phyloP scores from a whole-genome alignment of 2,797 vertebrate genomes.

The Lepilemur septentrionalis region DNA sequence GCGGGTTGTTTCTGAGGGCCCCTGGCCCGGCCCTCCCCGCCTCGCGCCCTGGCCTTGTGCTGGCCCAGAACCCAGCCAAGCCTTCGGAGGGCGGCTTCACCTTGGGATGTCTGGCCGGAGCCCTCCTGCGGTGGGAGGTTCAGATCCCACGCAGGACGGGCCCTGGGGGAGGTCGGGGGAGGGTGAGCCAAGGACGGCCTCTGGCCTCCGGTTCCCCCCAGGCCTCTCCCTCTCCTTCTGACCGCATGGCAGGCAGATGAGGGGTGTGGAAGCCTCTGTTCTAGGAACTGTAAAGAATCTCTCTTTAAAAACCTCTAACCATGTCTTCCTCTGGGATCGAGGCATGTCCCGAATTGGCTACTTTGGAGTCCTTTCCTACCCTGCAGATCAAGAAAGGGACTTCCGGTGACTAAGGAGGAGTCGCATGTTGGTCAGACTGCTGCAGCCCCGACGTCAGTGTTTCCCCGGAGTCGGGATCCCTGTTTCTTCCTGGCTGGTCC shows the following conservation, averaged over 20 bases:
- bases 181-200: constrained; percentile 48
- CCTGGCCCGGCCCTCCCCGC: constrained; percentile 58
- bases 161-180: constrained; percentile 59
- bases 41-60: background rate
- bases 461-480: constrained; percentile 32
- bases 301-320: background rate
- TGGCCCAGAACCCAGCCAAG: constrained; percentile 47
- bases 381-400: background rate
- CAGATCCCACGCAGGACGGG: constrained; percentile 46
- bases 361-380: background rate
- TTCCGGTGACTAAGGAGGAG: background rate
- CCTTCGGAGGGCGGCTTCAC: constrained; percentile 54
- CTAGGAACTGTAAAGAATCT: background rate
- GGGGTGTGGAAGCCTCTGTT: background rate
- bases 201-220: background rate
- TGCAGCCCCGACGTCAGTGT: background rate
- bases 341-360: background rate
- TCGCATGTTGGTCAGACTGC: background rate
- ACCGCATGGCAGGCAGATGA: background rate
- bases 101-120: constrained; percentile 55
- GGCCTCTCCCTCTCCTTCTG: background rate
- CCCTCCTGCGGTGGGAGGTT: constrained; percentile 60
- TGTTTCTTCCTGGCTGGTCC: constrained; percentile 51
- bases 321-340: background rate
- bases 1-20: constrained; percentile 70